phyloP scores from a whole-genome alignment of 2,113 vertebrate species.

The Arothron firmamentum region DNA sequence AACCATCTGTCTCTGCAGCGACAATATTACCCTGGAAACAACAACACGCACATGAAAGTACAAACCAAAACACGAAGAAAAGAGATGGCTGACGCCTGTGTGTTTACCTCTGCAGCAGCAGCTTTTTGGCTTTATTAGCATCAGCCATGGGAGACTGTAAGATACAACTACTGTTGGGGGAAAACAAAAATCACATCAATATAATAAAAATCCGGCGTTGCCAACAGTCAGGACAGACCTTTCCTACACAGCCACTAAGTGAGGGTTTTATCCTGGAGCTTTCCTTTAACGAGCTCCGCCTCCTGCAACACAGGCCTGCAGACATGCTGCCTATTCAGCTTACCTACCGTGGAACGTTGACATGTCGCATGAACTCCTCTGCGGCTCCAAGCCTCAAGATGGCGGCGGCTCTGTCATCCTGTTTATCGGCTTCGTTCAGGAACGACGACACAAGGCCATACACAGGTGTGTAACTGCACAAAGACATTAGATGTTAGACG shows the following conservation, averaged over 20 bases:
- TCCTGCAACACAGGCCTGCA: too few species aligned
- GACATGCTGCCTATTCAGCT: neutral
- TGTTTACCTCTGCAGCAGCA: slow-evolving; percentile 51
- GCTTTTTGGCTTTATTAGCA: slow-evolving; percentile 8
- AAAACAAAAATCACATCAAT: neutral
- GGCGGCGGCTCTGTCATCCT: slow-evolving; percentile 69
- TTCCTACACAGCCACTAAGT: too few species aligned
- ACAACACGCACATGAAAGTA: neutral
- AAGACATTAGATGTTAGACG: neutral
- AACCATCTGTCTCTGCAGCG: slow-evolving; percentile 77
- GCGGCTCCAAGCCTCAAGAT: slow-evolving; percentile 79
- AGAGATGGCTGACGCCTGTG: neutral
- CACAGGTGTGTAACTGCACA: slow-evolving; percentile 73
- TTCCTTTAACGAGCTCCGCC: too few species aligned
- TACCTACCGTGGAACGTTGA: slow-evolving; percentile 55
- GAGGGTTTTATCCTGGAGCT: too few species aligned
- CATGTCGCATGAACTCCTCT: slow-evolving; percentile 70
- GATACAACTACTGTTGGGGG: neutral
- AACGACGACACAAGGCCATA: slow-evolving; percentile 69
- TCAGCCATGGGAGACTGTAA: slow-evolving; percentile 5
- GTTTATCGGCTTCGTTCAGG: slow-evolving; percentile 70
- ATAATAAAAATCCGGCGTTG: too few species aligned
- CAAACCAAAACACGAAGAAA: neutral
- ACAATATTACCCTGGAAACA: slow-evolving; percentile 64
- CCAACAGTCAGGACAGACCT: too few species aligned